phyloP scores from a whole-genome alignment of 2,113 vertebrate genomes.

The Eolophus roseicapilla region DNA sequence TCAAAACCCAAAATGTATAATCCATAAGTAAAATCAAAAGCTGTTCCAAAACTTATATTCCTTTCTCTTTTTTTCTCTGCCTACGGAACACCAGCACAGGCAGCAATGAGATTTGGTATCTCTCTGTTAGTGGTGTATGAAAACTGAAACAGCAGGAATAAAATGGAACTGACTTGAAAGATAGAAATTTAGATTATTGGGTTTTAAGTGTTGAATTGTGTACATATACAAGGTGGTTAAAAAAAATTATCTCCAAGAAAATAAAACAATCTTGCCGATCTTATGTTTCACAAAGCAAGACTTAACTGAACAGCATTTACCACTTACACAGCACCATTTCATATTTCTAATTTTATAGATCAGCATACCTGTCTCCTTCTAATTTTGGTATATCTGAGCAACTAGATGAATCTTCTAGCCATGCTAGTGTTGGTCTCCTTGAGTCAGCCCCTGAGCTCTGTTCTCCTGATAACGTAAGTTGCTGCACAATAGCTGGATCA shows the following conservation, averaged over 20 bases:
- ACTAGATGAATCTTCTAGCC: constrained; percentile 95
- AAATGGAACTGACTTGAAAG: neutral
- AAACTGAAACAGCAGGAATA: neutral
- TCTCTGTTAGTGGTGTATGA: neutral
- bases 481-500: constrained; percentile 92
- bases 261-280: neutral
- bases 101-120: neutral
- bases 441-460: constrained; percentile 87
- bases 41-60: neutral
- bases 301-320: neutral
- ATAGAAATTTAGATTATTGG: neutral
- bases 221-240: neutral
- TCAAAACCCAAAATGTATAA: neutral
- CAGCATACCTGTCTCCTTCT: constrained; percentile 93
- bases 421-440: constrained; percentile 90
- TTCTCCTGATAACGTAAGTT: constrained; percentile 89
- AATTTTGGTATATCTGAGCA: constrained; percentile 98
- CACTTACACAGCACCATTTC: neutral
- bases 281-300: neutral
- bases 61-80: neutral
- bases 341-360: neutral
- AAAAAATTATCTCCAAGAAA: neutral
- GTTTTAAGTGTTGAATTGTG: neutral
- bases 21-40: neutral
- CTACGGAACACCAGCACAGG: neutral